These are phyloP conservation scores for Rhopalosiphum maidis DNA, from an alignment of 1,140 invertebrate genomes.

Conservation along the genomic window DNA sequence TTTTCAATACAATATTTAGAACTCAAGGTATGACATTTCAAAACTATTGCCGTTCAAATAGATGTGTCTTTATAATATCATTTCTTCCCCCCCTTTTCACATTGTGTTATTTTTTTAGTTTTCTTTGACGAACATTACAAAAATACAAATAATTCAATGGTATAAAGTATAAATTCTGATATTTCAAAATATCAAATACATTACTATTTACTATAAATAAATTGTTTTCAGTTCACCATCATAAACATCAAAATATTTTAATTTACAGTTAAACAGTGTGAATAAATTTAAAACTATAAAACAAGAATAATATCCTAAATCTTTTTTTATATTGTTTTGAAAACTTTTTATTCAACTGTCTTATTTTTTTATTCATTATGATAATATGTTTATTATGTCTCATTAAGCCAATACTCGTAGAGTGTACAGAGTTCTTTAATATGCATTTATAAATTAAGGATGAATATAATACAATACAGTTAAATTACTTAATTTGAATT, in stretches of 20 bases:
- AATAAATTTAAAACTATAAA: neutral
- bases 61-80: neutral
- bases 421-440: neutral
- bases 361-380: too few species aligned
- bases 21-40: neutral
- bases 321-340: neutral
- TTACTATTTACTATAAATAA: too few species aligned
- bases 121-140: neutral
- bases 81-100: neutral
- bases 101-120: neutral
- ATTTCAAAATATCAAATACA: neutral
- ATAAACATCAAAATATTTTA: too few species aligned
- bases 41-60: conserved; percentile 6
- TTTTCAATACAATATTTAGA: conserved; percentile 7
- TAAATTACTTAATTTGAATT: too few species aligned
- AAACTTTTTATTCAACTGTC: too few species aligned
- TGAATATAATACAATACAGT: too few species aligned
- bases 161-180: neutral
- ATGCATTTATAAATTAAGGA: neutral
- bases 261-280: too few species aligned
- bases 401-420: too few species aligned
- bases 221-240: too few species aligned
- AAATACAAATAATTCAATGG: neutral
- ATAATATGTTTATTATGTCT: too few species aligned
- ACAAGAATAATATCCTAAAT: neutral